Evolutionary conservation across 1,140 invertebrate genomes (phyloP).

Genomic region (Anadara kagoshimensis): DNA sequence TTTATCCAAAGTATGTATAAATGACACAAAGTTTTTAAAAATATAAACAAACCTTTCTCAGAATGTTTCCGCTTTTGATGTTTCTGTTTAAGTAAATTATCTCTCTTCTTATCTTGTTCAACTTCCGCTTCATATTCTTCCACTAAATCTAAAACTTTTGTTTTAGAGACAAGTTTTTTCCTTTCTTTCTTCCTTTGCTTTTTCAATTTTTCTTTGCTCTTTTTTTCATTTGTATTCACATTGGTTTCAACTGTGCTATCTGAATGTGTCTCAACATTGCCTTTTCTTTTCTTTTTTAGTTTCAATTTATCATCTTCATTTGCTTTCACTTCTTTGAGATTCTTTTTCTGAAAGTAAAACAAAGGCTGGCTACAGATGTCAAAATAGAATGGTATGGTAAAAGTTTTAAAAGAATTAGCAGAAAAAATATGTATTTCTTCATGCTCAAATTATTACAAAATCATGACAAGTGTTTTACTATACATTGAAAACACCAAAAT

Average conservation of each 20-base stretch:
- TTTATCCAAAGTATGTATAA: no score
- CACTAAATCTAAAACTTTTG: conserved; percentile 3
- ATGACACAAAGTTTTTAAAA: no score
- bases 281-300: conserved; percentile 16
- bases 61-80: no score
- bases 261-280: neutral
- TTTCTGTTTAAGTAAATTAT: neutral
- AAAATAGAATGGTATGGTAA: no score
- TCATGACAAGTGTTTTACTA: no score
- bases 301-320: conserved; percentile 14
- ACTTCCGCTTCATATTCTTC: conserved; percentile 12
- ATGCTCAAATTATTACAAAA: no score
- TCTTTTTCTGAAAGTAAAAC: neutral
- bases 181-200: conserved; percentile 35
- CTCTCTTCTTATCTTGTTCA: neutral
- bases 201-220: neutral
- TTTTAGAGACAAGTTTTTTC: conserved; percentile 10
- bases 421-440: no score
- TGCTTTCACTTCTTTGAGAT: neutral
- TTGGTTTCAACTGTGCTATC: neutral
- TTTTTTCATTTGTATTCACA: neutral
- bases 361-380: neutral
- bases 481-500: no score
- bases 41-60: no score
- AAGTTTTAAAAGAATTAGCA: no score